A percentile compares a stretch with the other conserved stretches of the same genome.
phyloP scores from a whole-genome alignment of 2,888 invertebrate genomes.

The Sinotaia quadrata region DNA sequence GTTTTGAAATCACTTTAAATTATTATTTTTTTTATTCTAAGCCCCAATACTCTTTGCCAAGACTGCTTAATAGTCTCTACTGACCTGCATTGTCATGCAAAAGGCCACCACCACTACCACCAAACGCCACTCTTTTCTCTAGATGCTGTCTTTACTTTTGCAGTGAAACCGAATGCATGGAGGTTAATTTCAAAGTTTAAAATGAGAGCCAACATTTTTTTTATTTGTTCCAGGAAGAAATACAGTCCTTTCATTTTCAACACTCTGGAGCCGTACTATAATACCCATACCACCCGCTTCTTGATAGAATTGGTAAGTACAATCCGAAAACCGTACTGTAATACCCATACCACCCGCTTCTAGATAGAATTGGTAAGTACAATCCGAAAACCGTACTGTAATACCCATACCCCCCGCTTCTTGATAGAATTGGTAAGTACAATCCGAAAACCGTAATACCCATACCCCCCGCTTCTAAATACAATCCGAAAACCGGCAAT shows the following conservation, averaged over 20 bases:
- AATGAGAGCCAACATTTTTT: neutral
- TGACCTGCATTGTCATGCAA: too few relatives aligned
- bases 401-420: constrained; percentile 57
- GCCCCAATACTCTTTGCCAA: too few relatives aligned
- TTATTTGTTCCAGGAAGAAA: constrained; percentile 51
- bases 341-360: constrained; percentile 57
- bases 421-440: constrained; percentile 61
- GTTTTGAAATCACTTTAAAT: too few relatives aligned
- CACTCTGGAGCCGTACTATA: constrained; percentile 65
- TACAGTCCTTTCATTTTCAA: constrained; percentile 64
- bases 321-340: constrained; percentile 66
- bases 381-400: constrained; percentile 66
- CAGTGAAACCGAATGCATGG: too few relatives aligned
- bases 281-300: constrained; percentile 57
- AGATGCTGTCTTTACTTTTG: too few relatives aligned
- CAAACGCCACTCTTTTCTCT: too few relatives aligned
- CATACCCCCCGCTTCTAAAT: constrained; percentile 58
- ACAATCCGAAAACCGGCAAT: too few relatives aligned
- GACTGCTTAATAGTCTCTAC: too few relatives aligned
- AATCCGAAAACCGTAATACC: too few relatives aligned
- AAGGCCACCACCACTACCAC: too few relatives aligned
- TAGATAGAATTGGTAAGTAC: constrained; percentile 61
- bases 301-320: constrained; percentile 61
- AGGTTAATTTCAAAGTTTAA: too few relatives aligned
- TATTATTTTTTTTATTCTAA: too few relatives aligned